Conservation (phyloP, 2,113 vertebrate species). For the Burhinus oedicnemus region DNA sequence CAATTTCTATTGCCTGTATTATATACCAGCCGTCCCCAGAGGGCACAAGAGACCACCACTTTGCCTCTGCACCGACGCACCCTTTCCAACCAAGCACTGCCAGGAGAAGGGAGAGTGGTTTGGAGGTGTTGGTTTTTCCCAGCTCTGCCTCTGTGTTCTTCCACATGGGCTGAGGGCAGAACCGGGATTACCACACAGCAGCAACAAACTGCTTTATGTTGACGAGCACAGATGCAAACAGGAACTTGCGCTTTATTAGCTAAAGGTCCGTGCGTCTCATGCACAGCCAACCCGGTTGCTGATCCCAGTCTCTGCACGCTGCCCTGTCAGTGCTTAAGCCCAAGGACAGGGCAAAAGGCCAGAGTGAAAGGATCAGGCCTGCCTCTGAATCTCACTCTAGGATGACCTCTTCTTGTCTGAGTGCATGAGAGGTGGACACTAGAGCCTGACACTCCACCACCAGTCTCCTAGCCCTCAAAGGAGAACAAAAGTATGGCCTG, state of each 20-base stretch:
- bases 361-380: not conserved
- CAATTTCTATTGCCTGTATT: not conserved
- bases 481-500: not conserved
- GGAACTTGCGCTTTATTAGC: not conserved
- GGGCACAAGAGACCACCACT: slow-evolving; percentile 42
- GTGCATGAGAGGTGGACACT: not conserved
- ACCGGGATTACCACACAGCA: not conserved
- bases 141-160: not conserved
- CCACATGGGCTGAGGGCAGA: not conserved
- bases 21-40: not conserved
- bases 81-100: rapidly evolving
- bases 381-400: not conserved
- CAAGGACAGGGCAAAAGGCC: not conserved
- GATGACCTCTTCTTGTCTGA: not conserved
- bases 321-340: not conserved
- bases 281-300: not conserved
- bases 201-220: not conserved
- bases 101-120: rapidly evolving
- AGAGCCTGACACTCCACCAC: not conserved
- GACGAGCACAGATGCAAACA: not conserved
- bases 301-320: not conserved
- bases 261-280: not conserved
- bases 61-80: not conserved
- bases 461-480: not conserved
- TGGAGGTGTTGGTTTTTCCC: not conserved